Evolutionary conservation across 2,888 invertebrate species (phyloP).

Genomic region (Tyria jacobaeae): DNA sequence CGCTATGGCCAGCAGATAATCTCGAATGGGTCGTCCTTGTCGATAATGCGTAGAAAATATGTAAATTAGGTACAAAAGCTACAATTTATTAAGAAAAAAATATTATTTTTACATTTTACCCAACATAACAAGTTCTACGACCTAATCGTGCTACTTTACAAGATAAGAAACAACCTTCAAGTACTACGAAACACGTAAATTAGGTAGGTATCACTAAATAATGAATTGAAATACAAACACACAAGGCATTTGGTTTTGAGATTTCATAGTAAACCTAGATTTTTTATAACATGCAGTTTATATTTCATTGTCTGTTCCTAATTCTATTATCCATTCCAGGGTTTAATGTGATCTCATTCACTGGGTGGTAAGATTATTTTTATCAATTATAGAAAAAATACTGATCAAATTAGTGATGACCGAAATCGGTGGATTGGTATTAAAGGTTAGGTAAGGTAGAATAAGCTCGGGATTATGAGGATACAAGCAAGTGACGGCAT

Average conservation of each 20-base stretch:
- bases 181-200: background rate
- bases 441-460: too few relatives aligned
- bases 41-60: conserved; percentile 32
- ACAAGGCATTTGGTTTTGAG: background rate
- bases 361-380: too few relatives aligned
- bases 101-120: conserved; percentile 25
- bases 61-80: conserved; percentile 18
- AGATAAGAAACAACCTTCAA: conserved; percentile 7
- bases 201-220: conserved; percentile 1
- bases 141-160: background rate
- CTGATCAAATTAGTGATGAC: too few relatives aligned
- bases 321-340: too few relatives aligned
- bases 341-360: too few relatives aligned
- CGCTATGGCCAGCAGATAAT: too few relatives aligned
- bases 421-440: too few relatives aligned
- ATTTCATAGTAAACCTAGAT: background rate
- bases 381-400: too few relatives aligned
- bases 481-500: too few relatives aligned
- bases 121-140: conserved; percentile 21
- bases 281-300: too few relatives aligned
- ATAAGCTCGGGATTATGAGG: too few relatives aligned
- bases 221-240: background rate
- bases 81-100: conserved; percentile 13
- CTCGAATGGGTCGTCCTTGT: conserved; percentile 10
- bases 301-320: too few relatives aligned